Conservation (phyloP, 2,113 vertebrate species). For the human region GRCh38 chr2:57377501-57378000, state of each 20-base stretch:
- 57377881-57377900: neutral
- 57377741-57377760: too few species aligned
- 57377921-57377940: neutral
- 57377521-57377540: neutral
- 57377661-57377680: rapidly evolving
- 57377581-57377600: rapidly evolving
- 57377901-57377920: neutral
- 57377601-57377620: rapidly evolving
- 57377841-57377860: neutral
- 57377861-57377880: neutral
- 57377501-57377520: neutral
- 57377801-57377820: neutral
- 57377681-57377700: rapidly evolving
- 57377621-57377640: rapidly evolving
- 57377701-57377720: too few species aligned
- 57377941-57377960: neutral
- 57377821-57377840: neutral
- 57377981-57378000: neutral
- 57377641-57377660: too few species aligned
- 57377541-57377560: neutral
- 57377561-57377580: too few species aligned
- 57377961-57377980: neutral
- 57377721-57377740: rapidly evolving
- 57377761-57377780: too few species aligned
- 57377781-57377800: too few species aligned